Evolutionary conservation across 2,113 vertebrate species (phyloP).

Genomic region (Phodopus roborovskii): DNA sequence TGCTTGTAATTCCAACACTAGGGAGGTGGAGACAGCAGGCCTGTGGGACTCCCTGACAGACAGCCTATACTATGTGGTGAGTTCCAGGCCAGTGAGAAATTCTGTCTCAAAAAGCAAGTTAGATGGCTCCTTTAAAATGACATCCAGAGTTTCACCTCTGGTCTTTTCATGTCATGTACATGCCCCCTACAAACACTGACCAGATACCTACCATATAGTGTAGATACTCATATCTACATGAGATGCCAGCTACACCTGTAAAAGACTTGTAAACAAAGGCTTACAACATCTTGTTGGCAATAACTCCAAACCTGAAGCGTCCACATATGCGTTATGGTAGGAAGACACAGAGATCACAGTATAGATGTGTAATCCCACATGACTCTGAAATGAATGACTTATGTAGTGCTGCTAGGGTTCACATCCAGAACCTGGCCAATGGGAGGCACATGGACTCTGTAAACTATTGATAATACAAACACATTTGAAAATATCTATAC

Average conservation of each 20-base stretch:
- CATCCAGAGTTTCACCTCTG: not conserved
- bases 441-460: not conserved
- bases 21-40: too few species aligned
- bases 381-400: not conserved
- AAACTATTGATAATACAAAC: not conserved
- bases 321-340: too few species aligned
- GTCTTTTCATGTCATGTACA: not conserved
- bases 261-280: not conserved
- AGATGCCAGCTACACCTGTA: not conserved
- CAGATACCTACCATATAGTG: not conserved
- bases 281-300: not conserved
- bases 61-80: not conserved
- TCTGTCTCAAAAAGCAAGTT: not conserved
- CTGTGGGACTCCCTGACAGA: not conserved
- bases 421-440: not conserved
- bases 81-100: not conserved
- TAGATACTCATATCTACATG: not conserved
- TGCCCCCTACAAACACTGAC: too few species aligned
- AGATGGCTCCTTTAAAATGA: not conserved
- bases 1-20: not conserved
- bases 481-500: not conserved
- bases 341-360: not conserved
- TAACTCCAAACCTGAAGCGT: not conserved
- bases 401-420: not conserved
- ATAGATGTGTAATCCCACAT: too few species aligned